These are phyloP conservation scores for Lysandra coridon DNA, from an alignment of 2,888 invertebrate species.

Conservation along the genomic window DNA sequence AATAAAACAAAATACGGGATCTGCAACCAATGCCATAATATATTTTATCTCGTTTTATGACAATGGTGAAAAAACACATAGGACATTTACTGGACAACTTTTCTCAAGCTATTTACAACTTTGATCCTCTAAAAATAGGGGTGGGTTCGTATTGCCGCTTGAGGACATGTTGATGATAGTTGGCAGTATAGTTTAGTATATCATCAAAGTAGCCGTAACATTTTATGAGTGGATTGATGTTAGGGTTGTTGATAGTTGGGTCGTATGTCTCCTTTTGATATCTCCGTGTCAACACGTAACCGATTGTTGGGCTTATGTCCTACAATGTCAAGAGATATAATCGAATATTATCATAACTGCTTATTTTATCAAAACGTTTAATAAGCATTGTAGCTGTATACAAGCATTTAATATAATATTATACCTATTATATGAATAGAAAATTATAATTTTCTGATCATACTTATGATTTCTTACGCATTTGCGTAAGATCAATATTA, in stretches of 20 bases:
- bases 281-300: background rate
- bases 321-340: no score
- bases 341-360: no score
- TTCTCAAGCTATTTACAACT: background rate
- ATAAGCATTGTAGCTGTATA: no score
- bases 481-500: no score
- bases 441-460: no score
- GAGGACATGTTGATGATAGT: background rate
- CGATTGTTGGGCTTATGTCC: background rate
- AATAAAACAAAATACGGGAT: background rate
- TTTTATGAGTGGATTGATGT: background rate
- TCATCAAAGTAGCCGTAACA: constrained; percentile 1
- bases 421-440: no score
- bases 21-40: background rate
- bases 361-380: no score
- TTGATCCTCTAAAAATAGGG: background rate
- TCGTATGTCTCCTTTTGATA: background rate
- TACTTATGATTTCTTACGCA: no score
- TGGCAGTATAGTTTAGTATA: constrained; percentile 10
- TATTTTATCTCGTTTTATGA: background rate
- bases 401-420: no score
- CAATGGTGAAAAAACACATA: background rate
- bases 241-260: background rate
- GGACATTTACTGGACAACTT: background rate
- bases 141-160: background rate